A percentile compares a stretch with the other conserved stretches of the same genome.
phyloP scores from a whole-genome alignment of 2,113 vertebrate genomes.

The Condylura cristata region DNA sequence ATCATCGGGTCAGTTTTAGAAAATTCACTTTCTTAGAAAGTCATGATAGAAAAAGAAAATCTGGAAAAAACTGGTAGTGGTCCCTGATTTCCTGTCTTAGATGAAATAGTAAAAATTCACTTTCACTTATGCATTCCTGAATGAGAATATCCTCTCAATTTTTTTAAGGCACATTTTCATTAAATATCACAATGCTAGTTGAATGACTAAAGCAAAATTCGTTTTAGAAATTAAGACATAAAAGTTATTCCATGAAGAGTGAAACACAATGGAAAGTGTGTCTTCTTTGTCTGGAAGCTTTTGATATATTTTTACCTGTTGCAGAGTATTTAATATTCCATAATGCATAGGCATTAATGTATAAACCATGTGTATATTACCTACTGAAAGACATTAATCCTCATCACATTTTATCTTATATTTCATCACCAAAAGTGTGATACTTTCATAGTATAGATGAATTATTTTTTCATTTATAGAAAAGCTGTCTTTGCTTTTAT shows the following conservation, averaged over 20 bases:
- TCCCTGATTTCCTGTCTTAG: not conserved
- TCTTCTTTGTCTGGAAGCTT: not conserved
- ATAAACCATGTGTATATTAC: not conserved
- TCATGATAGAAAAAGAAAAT: not conserved
- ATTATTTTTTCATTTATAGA: not conserved
- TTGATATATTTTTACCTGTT: not conserved
- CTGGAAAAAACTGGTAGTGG: not conserved
- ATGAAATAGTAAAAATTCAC: conserved; percentile 30
- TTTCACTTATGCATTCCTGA: conserved; percentile 8
- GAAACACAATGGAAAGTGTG: not conserved
- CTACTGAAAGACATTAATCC: too few relatives aligned
- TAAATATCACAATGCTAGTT: conserved; percentile 34
- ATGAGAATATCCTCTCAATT: conserved; percentile 52
- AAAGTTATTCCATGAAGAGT: not conserved
- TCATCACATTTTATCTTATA: too few relatives aligned
- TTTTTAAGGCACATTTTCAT: not conserved
- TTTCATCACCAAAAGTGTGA: too few relatives aligned
- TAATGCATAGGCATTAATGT: not conserved
- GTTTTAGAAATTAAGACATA: conserved; percentile 39
- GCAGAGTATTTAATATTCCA: not conserved
- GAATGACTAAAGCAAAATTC: conserved; percentile 10
- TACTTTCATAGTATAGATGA: too few relatives aligned
- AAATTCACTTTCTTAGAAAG: conserved; percentile 14
- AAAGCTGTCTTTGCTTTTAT: conserved; percentile 3
- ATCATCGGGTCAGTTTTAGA: conserved; percentile 56